Evolutionary conservation across 2,888 invertebrate species (phyloP).

Genomic region (Conistra vaccinii): DNA sequence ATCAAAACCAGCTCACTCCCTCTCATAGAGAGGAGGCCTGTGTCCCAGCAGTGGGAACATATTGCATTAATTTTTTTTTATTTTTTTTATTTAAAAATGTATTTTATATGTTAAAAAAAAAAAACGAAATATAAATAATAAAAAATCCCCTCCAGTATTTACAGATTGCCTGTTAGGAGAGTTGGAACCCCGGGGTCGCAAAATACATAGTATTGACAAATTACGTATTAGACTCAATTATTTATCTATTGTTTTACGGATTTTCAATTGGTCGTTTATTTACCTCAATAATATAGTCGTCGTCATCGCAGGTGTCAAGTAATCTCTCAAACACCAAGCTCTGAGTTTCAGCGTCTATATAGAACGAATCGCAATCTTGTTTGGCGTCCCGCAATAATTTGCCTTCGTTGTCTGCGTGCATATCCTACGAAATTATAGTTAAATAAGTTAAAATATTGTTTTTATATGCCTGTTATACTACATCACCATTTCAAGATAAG

Average conservation of each 20-base stretch:
- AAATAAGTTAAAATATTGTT: neutral
- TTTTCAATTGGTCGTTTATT: slow-evolving; percentile 7
- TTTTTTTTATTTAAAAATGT: too few relatives aligned
- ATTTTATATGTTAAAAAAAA: too few relatives aligned
- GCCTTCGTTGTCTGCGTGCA: slow-evolving; percentile 92
- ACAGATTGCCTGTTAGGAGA: neutral
- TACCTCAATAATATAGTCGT: slow-evolving; percentile 95
- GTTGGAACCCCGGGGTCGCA: neutral
- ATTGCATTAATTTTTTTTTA: too few relatives aligned
- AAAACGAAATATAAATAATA: neutral
- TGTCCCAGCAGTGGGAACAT: too few relatives aligned
- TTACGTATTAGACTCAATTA: neutral
- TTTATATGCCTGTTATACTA: too few relatives aligned
- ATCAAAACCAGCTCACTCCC: too few relatives aligned
- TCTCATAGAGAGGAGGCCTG: too few relatives aligned
- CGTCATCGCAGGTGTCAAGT: slow-evolving; percentile 97
- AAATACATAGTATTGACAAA: neutral
- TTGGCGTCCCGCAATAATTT: slow-evolving; percentile 92
- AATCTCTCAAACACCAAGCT: slow-evolving; percentile 94
- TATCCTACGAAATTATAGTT: slow-evolving; percentile 90
- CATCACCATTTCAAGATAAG: too few relatives aligned
- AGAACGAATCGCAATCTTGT: slow-evolving; percentile 94
- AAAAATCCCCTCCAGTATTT: neutral
- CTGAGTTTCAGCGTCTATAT: slow-evolving; percentile 90
- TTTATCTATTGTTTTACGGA: neutral